These are phyloP conservation scores for Ophion ellenae DNA, from an alignment of 2,888 invertebrate genomes.

Conservation along the genomic window DNA sequence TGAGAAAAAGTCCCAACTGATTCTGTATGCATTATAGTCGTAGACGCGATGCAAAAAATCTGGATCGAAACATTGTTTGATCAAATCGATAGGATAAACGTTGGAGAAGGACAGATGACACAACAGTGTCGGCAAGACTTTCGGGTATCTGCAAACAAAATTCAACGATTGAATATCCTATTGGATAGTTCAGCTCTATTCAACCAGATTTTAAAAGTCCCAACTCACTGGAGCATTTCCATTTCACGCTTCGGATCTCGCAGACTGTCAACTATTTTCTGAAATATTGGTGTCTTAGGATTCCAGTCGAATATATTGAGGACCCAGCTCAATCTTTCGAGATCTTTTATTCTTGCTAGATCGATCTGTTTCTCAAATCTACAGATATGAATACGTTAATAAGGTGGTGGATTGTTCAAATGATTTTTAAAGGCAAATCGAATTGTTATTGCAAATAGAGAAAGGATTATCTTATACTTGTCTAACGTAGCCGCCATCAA, in stretches of 20 bases:
- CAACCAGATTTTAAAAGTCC: not conserved
- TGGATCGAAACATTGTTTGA: slow-evolving; percentile 85
- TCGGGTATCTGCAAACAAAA: slow-evolving; percentile 68
- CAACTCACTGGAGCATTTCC: slow-evolving; percentile 85
- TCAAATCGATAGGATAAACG: slow-evolving; percentile 81
- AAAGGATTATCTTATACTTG: slow-evolving; percentile 69
- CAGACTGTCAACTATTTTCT: slow-evolving; percentile 84
- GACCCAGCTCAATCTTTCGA: slow-evolving; percentile 88
- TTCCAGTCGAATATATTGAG: slow-evolving; percentile 87
- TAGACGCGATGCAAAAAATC: slow-evolving; percentile 86
- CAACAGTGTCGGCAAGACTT: slow-evolving; percentile 57
- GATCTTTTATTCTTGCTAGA: slow-evolving; percentile 88
- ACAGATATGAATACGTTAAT: slow-evolving; percentile 1
- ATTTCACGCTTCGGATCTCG: slow-evolving; percentile 84
- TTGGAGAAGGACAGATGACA: slow-evolving; percentile 67
- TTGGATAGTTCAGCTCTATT: not conserved
- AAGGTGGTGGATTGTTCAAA: not conserved
- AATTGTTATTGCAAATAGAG: not conserved
- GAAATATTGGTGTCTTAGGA: slow-evolving; percentile 84
- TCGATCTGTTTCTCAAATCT: slow-evolving; percentile 84
- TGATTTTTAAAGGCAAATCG: not conserved
- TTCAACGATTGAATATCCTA: not conserved
- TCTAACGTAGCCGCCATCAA: slow-evolving; percentile 85
- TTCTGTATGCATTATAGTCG: slow-evolving; percentile 83
- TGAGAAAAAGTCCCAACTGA: slow-evolving; percentile 87